Evolutionary conservation across 2,888 invertebrate genomes (phyloP), one percentile per base, ranked within the genome.

Genomic region (Acanthosoma haemorrhoidale): DNA sequence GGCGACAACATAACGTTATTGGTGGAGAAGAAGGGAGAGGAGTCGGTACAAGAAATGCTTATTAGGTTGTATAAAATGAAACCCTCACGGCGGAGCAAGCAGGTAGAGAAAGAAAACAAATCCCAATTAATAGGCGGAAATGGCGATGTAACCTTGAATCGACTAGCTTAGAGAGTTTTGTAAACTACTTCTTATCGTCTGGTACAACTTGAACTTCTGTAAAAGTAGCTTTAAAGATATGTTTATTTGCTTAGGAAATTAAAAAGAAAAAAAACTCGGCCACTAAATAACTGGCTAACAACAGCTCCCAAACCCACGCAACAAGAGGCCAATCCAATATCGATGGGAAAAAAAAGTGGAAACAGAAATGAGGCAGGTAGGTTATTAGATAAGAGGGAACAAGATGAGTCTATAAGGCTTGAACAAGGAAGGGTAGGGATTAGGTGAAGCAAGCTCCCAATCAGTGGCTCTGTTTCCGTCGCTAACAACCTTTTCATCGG

Each of bases 321-420:
- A n/a, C 25, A 25, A 25, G 25, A 43, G 43, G 43, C 21, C 43
- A 21, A 43, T 21, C 43, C 4, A 43, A 51, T n/a, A 51, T 11
- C 6, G n/a, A 13, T n/a, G 51, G 21, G 21, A 51, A 43, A 21
- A 43, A 51, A 51, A 51, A 13, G 3, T 13, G 25, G 25, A 51
- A 51, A 51, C 51, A 51, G 51, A 51, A 51, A 51, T 51, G 51
- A 51, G 51, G 21, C 51, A 43, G 43, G 43, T 51, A 51, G 51
- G 15, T 51, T 51, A 51, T 25, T 51, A 51, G 51, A 51, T 51
- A 51, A 51, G 51, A 51, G 25, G n/a, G 25, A 25, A 51, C 51
- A 51, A 25, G 51, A 51, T 51, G 25, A 51, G 25, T 51, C n/a
- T 51, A 51, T 51, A 51, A 51, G 25, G 13, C 13, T 4, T 2